Conservation (phyloP, 2,113 vertebrate genomes). For the Pseudois nayaur region DNA sequence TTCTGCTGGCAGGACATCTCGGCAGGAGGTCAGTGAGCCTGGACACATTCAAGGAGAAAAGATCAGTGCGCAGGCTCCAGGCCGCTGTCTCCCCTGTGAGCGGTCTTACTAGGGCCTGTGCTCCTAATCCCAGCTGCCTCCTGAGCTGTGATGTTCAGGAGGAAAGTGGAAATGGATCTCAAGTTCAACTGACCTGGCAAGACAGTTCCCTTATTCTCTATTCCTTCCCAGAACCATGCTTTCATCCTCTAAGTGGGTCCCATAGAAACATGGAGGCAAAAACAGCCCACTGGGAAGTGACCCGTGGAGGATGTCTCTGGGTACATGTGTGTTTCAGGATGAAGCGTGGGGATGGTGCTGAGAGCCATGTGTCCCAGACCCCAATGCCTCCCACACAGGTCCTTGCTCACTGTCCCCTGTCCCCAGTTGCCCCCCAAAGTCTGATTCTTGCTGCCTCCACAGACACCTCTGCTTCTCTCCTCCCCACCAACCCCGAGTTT, state of each 20-base stretch:
- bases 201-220: not conserved
- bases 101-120: not conserved
- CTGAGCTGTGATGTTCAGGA: not conserved
- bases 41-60: not conserved
- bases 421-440: no score
- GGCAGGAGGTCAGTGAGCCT: not conserved
- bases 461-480: not conserved
- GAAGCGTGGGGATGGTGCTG: not conserved
- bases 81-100: not conserved
- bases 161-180: not conserved
- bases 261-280: not conserved
- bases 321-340: not conserved
- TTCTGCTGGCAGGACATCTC: slow-evolving; percentile 51
- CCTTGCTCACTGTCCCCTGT: not conserved
- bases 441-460: not conserved
- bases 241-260: not conserved
- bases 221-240: not conserved
- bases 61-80: not conserved
- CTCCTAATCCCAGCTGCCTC: not conserved
- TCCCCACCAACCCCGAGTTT: not conserved
- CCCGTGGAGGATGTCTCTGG: not conserved
- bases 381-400: no score
- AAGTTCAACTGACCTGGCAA: not conserved
- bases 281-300: not conserved
- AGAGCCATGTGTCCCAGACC: not conserved